These are phyloP conservation scores for Myotis davidii DNA, from an alignment of 2,113 vertebrate species.

Conservation along the genomic window DNA sequence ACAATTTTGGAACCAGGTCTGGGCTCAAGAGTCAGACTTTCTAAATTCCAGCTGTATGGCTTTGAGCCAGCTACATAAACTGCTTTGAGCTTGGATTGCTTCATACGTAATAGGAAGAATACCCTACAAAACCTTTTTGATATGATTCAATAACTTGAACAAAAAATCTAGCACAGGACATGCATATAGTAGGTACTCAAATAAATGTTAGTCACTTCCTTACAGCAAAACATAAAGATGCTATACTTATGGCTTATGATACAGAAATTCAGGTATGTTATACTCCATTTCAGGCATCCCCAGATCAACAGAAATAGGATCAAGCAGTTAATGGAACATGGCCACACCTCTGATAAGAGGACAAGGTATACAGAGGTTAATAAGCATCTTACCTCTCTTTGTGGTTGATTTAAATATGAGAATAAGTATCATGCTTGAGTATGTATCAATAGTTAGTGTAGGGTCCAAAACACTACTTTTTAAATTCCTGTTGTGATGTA, in stretches of 20 bases:
- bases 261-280: background rate
- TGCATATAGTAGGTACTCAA: background rate
- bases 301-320: background rate
- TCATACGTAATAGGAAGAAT: background rate
- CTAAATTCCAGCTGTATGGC: background rate
- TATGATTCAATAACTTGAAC: background rate
- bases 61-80: background rate
- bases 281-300: rapidly evolving
- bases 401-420: background rate
- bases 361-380: too few relatives aligned
- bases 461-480: background rate
- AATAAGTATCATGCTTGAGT: background rate
- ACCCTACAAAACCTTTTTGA: background rate
- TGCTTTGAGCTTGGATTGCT: background rate
- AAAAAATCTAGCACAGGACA: background rate
- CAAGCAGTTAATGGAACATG: background rate
- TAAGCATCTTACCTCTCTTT: rapidly evolving
- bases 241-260: rapidly evolving
- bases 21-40: background rate
- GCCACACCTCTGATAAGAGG: too few relatives aligned
- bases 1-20: background rate
- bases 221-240: background rate
- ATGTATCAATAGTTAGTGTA: too few relatives aligned
- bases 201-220: background rate
- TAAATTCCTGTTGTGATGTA: background rate